Evolutionary conservation across 2,888 invertebrate species (phyloP).

Genomic region (Pemphredon lugubris): DNA sequence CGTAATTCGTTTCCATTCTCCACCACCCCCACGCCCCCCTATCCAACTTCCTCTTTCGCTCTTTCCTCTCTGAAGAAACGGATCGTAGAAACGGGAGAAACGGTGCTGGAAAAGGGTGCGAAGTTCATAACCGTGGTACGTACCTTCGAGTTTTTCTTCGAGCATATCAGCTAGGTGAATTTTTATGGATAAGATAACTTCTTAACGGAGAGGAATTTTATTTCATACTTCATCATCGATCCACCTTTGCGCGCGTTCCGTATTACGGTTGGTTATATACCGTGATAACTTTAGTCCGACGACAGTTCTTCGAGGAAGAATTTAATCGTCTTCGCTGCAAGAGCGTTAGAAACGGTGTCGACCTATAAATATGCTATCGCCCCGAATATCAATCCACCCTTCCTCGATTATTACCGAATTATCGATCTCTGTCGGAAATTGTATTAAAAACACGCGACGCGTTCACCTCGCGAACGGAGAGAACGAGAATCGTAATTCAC

Average conservation of each 20-base stretch:
- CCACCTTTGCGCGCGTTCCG: too few species aligned
- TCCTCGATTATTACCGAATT: too few species aligned
- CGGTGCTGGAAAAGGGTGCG: constrained; percentile 1
- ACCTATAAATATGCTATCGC: background rate
- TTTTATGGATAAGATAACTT: constrained; percentile 3
- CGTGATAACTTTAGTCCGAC: constrained; percentile 1
- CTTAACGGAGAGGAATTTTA: background rate
- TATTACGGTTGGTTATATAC: background rate
- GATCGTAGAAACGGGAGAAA: background rate
- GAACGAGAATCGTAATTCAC: constrained; percentile 23
- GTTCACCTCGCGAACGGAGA: too few species aligned
- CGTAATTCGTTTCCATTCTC: constrained; percentile 53
- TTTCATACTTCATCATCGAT: constrained; percentile 11
- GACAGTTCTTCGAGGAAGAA: constrained; percentile 11
- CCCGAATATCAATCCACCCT: too few species aligned
- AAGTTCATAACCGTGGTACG: constrained; percentile 35
- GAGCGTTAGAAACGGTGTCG: background rate
- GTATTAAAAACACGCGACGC: too few species aligned
- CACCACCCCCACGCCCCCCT: too few species aligned
- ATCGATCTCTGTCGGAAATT: too few species aligned
- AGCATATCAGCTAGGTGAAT: background rate
- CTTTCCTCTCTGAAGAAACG: background rate
- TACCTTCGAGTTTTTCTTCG: background rate
- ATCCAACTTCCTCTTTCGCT: constrained; percentile 30
- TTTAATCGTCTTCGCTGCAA: constrained; percentile 1